Base-by-base conservation (phyloP, 1,140 invertebrate species). In the Caenorhabditis elegans region DNA sequence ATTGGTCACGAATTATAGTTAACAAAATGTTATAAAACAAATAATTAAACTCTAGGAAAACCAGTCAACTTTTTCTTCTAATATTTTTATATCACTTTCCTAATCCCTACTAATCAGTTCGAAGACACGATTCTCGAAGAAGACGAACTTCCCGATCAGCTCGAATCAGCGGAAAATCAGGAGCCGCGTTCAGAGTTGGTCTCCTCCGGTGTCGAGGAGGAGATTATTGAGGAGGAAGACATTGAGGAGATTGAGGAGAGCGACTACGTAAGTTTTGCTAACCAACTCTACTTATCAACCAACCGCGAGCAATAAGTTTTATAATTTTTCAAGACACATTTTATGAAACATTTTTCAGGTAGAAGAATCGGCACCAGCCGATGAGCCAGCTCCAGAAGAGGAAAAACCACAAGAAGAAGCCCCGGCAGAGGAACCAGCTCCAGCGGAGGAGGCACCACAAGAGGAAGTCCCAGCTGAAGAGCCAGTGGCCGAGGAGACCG, bases 361-460 rank as follows among this genome's bases (percentile, higher is more conserved):
- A 13, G 70, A 84, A n/a, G 47, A 28, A 49, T 36, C 48, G 15
- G 46, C 53, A 22, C 43, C 77, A 22, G 84, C 70, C 28, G 78
- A 86, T 26, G 82, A 82, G 28, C 43, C 47, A 2, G 48, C 82
- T 43, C 22, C 85, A 15, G 86, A 83, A 75, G 86, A 85, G 55
- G 34, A 13, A 2, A 65, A 60, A 46, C 43, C 55, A 28, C 77
- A 46, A n/a, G 84, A 85, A 26, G 84, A 48, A n/a, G 78, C 60
- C 19, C 70, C 70, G 17, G 80, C 36, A 39, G 84, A 79, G 28
- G 84, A 82, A 19, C 36, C 85, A 17, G 34, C 75, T 51, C 49
- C 55, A n/a, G 51, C 28, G 19, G 82, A 82, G 39, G 70, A 83
- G 28, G 49, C 80, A 28, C 26, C 43, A n/a, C 36, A 76, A 28